Base-by-base conservation (phyloP, 1,140 invertebrate genomes). In the Danaus melanippus region DNA sequence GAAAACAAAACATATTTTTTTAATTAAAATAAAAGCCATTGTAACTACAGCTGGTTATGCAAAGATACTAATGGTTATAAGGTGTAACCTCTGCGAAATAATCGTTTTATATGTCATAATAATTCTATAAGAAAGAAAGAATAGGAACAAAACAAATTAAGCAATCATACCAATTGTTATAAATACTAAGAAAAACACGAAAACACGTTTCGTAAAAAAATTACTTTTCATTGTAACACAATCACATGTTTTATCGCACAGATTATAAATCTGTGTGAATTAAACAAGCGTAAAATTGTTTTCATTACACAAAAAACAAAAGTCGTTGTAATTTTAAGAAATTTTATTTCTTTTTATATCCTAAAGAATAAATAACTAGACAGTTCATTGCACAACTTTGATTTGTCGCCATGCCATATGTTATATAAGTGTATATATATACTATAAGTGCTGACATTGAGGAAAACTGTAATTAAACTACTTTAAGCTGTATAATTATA, bases 231-330 rank as follows among this genome's bases (percentile, higher is more conserved):
- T 67, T 56, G 44, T 58, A 10, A 62, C 53, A 56, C 21, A 32
- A 32, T n/a, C 45, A 46, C 50, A 47, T 41, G 10, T 2, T 12
- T 44, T 12, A 46, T 56, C 49, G 49, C 12, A 12, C 9, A 32
- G 17, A 45, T 59, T 59, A 53, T 63, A 45, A 56, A 44, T 42
- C 6, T 32, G 2, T 40, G 9, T 41, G 43, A 56, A 55, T 56
- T 59, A 48, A 63, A 21, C 53, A 42, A 62, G 53, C 57, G 59
- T 57, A 69, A 69, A 69, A 69, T 66, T 50, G 47, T 54, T 43
- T 46, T 12, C 12, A 10, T 12, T 49, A 12, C 2, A 17, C 46
- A 10, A 10, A 12, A 44, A 39, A 7, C 9, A 41, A 9, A 12
- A 55, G 61, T 50, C 53, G 11, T 57, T 50, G 56, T 61, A 56